Evolutionary conservation across 2,888 invertebrate species (phyloP).

Genomic region (Standfussiana lucernea): DNA sequence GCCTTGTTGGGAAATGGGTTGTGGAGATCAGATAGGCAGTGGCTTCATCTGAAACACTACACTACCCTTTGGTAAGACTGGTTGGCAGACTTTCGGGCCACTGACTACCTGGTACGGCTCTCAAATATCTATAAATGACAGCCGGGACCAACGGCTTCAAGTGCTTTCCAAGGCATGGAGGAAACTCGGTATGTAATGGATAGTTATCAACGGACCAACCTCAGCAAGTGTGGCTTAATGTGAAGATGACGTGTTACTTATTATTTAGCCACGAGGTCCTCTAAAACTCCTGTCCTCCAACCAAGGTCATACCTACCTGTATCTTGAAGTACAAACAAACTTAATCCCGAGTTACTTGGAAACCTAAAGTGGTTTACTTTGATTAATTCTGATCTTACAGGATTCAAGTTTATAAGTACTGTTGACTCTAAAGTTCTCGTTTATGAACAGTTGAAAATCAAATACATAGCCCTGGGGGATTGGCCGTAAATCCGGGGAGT

Average conservation of each 20-base stretch:
- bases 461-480: constrained; percentile 25
- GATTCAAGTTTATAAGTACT: constrained; percentile 56
- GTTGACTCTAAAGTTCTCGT: constrained; percentile 45
- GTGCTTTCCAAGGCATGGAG: too few species aligned
- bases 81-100: too few species aligned
- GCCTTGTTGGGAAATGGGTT: too few species aligned
- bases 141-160: too few species aligned
- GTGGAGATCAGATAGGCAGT: not conserved
- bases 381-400: constrained; percentile 50
- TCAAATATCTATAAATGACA: too few species aligned
- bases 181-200: too few species aligned
- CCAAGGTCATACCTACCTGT: not conserved
- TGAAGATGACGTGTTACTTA: not conserved
- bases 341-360: not conserved
- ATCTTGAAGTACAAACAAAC: not conserved
- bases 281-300: not conserved
- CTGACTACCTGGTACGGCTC: too few species aligned
- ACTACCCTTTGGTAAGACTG: too few species aligned
- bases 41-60: too few species aligned
- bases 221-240: not conserved
- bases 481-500: constrained; percentile 18
- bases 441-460: constrained; percentile 32
- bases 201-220: too few species aligned
- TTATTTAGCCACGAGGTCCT: too few species aligned
- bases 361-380: constrained; percentile 28